Percentiles rank a stretch among this genome's conserved stretches.
phyloP scores from a whole-genome alignment of 2,888 invertebrate species.

The Xanthorhoe designata region DNA sequence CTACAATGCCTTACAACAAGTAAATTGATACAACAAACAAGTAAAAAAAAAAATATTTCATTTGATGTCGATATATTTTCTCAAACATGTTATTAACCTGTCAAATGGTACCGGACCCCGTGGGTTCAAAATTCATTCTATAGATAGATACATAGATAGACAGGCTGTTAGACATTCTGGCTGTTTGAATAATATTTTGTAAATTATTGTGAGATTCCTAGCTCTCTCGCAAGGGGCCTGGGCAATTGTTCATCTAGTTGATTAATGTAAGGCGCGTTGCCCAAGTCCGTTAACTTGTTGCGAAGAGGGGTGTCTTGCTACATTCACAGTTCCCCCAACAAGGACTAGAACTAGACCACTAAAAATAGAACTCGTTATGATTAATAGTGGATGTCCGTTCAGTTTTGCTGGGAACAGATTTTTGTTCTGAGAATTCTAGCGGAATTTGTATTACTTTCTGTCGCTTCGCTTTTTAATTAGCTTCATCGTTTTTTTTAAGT shows the following conservation, averaged over 20 bases:
- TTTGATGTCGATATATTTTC: too few species aligned
- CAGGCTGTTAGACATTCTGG: too few species aligned
- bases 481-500: neutral
- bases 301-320: conserved; percentile 60
- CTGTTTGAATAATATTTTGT: conserved; percentile 1
- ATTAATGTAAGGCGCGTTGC: conserved; percentile 68
- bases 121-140: neutral
- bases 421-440: conserved; percentile 25
- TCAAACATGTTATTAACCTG: too few species aligned
- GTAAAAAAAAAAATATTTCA: neutral
- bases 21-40: neutral
- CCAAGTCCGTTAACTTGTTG: conserved; percentile 68
- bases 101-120: too few species aligned
- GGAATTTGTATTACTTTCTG: conserved; percentile 1
- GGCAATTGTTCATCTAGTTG: conserved; percentile 62
- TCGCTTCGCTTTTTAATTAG: neutral
- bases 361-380: conserved; percentile 61
- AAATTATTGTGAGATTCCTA: conserved; percentile 25
- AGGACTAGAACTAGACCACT: conserved; percentile 51
- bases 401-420: conserved; percentile 37
- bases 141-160: too few species aligned
- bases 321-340: conserved; percentile 57
- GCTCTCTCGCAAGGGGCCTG: conserved; percentile 52
- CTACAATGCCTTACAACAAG: conserved; percentile 4
- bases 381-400: conserved; percentile 59